Conservation (phyloP, 2,113 vertebrate species). For the Glareola pratincola region DNA sequence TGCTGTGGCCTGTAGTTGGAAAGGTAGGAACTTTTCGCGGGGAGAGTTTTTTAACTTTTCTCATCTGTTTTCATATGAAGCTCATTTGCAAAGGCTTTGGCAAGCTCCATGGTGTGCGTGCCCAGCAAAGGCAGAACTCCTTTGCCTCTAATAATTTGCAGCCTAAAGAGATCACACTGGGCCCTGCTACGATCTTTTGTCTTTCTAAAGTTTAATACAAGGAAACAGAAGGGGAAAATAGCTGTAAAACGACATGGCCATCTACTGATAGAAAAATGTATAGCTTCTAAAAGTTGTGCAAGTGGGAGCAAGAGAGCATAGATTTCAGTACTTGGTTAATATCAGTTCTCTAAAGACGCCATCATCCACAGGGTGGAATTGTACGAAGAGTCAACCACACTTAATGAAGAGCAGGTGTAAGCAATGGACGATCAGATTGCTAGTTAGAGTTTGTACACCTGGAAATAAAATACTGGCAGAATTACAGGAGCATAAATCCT, state of each 20-base stretch:
- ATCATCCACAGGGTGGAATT: not conserved
- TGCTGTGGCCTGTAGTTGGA: not conserved
- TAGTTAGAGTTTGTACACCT: not conserved
- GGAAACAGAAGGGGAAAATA: not conserved
- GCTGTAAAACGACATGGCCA: slow-evolving; percentile 14
- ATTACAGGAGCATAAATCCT: not conserved
- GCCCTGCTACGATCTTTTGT: not conserved
- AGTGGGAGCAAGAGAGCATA: not conserved
- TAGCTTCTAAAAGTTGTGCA: not conserved
- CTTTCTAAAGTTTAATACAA: not conserved
- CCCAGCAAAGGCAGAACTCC: not conserved
- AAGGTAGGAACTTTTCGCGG: not conserved
- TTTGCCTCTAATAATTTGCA: not conserved
- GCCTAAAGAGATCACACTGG: not conserved
- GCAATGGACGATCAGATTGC: not conserved
- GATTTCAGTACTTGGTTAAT: not conserved
- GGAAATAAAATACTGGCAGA: not conserved
- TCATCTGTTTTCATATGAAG: not conserved
- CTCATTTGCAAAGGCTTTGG: not conserved
- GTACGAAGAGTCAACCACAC: not conserved
- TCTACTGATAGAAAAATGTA: slow-evolving; percentile 41
- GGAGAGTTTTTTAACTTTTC: not conserved
- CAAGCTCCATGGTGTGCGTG: not conserved
- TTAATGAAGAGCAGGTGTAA: not conserved
- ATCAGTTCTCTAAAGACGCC: not conserved